phyloP scores from a whole-genome alignment of 2,797 vertebrate species.

The Podarcis siculus region DNA sequence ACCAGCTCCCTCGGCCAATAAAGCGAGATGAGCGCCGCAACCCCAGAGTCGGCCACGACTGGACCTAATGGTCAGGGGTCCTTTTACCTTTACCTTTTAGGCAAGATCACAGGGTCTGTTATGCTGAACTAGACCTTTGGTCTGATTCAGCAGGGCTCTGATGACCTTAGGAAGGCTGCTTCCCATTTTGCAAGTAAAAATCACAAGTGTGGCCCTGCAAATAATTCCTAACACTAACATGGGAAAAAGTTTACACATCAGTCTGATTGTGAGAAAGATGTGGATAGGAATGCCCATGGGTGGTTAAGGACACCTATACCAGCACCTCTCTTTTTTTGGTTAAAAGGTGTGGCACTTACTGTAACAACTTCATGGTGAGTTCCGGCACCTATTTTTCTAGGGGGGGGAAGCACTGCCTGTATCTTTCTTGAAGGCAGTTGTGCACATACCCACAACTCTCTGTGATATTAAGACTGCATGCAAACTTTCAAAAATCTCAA shows the following conservation, averaged over 20 bases:
- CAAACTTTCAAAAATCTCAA: background rate
- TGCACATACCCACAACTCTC: background rate
- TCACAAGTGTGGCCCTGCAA: background rate
- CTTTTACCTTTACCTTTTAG: no score
- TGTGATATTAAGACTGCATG: background rate
- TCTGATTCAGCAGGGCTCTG: background rate
- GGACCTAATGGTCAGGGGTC: no score
- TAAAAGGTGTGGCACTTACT: no score
- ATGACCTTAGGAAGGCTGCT: background rate
- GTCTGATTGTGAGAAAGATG: background rate
- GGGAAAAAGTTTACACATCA: background rate
- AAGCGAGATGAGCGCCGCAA: no score
- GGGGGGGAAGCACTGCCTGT: no score
- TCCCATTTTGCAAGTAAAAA: background rate
- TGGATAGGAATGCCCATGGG: background rate
- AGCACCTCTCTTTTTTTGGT: no score
- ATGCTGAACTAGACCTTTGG: background rate
- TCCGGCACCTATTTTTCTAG: no score
- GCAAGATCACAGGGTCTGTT: no score
- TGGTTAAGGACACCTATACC: no score
- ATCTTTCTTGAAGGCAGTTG: background rate
- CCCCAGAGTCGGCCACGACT: no score
- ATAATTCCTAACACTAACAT: background rate
- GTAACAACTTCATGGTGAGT: no score
- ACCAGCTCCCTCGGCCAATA: no score